These are phyloP conservation scores for Eulimnadia texana DNA, from an alignment of 1,140 invertebrate genomes.

Conservation along the genomic window DNA sequence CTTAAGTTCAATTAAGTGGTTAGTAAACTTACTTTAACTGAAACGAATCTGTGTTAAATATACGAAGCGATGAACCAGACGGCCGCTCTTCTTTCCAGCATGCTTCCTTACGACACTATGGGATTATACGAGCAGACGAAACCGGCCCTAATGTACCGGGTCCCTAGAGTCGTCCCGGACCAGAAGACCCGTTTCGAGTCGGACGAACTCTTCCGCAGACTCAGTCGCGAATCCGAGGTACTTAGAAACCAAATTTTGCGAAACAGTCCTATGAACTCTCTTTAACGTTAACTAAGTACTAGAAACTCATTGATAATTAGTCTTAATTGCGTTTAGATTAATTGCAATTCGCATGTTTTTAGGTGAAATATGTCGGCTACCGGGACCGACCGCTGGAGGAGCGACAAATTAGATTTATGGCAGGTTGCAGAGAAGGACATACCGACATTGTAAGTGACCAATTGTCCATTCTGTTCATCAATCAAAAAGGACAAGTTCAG, in stretches of 20 bases:
- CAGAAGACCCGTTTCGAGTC: constrained; percentile 92
- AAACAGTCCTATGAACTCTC: too few relatives aligned
- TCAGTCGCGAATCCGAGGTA: constrained; percentile 90
- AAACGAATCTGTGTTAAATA: not conserved
- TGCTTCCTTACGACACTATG: constrained; percentile 70
- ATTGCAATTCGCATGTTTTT: too few relatives aligned
- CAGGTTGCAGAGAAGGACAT: constrained; percentile 82
- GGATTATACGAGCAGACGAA: constrained; percentile 63
- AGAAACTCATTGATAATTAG: too few relatives aligned
- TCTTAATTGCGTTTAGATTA: too few relatives aligned
- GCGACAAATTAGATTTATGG: constrained; percentile 80
- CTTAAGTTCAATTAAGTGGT: too few relatives aligned
- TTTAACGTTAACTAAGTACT: too few relatives aligned
- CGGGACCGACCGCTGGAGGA: constrained; percentile 82
- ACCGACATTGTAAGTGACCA: constrained; percentile 61
- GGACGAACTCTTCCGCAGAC: constrained; percentile 81
- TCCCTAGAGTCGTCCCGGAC: constrained; percentile 89
- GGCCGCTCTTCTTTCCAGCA: constrained; percentile 50
- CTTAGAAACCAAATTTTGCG: too few relatives aligned
- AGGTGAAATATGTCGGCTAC: constrained; percentile 89
- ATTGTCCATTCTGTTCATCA: too few relatives aligned
- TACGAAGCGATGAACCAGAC: constrained; percentile 20
- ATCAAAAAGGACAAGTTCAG: too few relatives aligned
- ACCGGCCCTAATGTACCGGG: constrained; percentile 77
- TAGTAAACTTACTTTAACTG: too few relatives aligned